These are phyloP conservation scores for Apostichopus californicus DNA, from an alignment of 35 echinoderm and acorn worm species.

Conservation along the genomic window DNA sequence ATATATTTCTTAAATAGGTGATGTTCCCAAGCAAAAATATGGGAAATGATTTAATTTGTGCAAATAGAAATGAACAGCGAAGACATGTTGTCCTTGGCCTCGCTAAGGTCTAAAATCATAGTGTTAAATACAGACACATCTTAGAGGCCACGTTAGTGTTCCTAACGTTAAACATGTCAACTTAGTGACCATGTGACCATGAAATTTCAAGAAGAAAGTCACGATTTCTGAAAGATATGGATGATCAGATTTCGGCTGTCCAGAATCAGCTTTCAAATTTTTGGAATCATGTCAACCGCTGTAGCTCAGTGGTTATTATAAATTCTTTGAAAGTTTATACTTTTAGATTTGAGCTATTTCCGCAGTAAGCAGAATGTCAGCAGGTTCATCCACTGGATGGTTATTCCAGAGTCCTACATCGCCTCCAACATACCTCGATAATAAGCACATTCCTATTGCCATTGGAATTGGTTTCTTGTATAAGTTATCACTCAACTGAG, in stretches of 20 bases:
- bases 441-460: too few species aligned
- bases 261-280: background rate
- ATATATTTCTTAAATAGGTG: background rate
- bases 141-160: background rate
- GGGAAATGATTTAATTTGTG: background rate
- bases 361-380: too few species aligned
- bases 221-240: background rate
- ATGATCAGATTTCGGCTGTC: background rate
- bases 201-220: background rate
- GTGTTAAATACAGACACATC: conserved; percentile 8
- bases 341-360: too few species aligned
- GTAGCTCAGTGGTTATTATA: background rate
- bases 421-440: too few species aligned
- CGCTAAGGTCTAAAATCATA: background rate
- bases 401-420: too few species aligned
- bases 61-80: background rate
- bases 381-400: too few species aligned
- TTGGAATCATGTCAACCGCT: background rate
- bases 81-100: background rate
- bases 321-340: too few species aligned
- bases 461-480: too few species aligned
- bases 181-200: conserved; percentile 8
- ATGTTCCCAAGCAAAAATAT: background rate
- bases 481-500: too few species aligned
- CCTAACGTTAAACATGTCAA: background rate